Conservation (phyloP, 2,113 vertebrate species). For the Loxodonta africana region DNA sequence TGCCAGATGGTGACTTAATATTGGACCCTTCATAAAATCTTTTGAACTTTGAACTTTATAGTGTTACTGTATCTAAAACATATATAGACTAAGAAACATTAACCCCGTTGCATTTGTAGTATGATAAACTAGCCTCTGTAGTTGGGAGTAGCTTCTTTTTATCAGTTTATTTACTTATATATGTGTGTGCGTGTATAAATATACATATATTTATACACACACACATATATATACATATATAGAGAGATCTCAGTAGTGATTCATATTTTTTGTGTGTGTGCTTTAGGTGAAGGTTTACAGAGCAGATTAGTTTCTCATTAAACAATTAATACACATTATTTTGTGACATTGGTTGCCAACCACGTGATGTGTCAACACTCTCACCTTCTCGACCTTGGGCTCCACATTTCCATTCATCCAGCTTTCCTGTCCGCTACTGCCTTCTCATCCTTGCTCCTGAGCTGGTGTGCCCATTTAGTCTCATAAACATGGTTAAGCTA, state of each 20-base stretch:
- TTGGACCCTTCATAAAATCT: background rate
- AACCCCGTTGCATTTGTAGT: background rate
- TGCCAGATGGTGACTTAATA: background rate
- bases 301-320: too few relatives aligned
- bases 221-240: background rate
- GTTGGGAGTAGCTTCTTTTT: background rate
- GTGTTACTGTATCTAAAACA: background rate
- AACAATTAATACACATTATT: too few relatives aligned
- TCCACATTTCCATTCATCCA: too few relatives aligned
- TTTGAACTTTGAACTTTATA: background rate
- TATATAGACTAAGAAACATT: background rate
- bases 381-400: too few relatives aligned
- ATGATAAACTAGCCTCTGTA: background rate
- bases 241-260: background rate
- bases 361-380: too few relatives aligned
- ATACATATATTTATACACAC: background rate
- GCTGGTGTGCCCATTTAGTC: too few relatives aligned
- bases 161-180: background rate
- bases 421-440: too few relatives aligned
- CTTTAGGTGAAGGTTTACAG: too few relatives aligned
- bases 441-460: too few relatives aligned
- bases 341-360: too few relatives aligned
- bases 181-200: too few relatives aligned
- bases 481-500: too few relatives aligned
- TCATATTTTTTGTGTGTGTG: background rate